Base-by-base conservation (phyloP, 2,113 vertebrate species). In the Jaculus jaculus region DNA sequence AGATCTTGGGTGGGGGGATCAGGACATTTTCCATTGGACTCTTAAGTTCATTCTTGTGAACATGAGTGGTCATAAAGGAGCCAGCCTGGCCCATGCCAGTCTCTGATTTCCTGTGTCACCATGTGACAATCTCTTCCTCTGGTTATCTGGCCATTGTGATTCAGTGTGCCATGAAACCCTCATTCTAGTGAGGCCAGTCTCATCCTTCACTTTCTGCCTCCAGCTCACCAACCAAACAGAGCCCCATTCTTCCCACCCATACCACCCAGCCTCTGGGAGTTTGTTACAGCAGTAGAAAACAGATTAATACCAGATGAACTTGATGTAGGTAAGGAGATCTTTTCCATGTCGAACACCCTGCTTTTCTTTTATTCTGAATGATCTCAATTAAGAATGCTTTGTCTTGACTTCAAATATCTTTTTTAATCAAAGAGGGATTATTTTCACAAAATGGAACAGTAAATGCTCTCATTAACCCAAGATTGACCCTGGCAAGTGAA, bases 281-380 rank as follows among this genome's bases (percentile, higher is more conserved):
- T 20, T 74, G 68, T 42, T 73, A 74, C 8, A 58, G 68, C 39
- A 58, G 65, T 11, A n/a, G n/a, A 37, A 66, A 82, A 74, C 3
- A 66, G 42, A 65, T 7, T 5, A 81, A 54, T 60, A 20, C 20
- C 65, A 17, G 21, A 13, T 34, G 5, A 37, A 18, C 39, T n/a
- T 61, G 28, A 78, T 24, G 24, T n/a, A 61, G 21, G 15, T 39
- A 28, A 32, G 17, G 15, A 84, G n/a, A 34, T 61, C 20, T 92
- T 95, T 88, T 90, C 30, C 72, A 69, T 47, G 30, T 12, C 47
- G 20, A 54, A 23, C n/a, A 61, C 54, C 18, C 34, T 28, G 12
- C 86, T 32, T 61, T 69, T 54, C 79, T 47, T 92, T 95, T n/a
- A n/a, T 89, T 74, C 66, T 73, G 47, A 92, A 77, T 86, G 77